Base-by-base conservation (phyloP, 1,140 invertebrate genomes). In the Prorops nasuta region DNA sequence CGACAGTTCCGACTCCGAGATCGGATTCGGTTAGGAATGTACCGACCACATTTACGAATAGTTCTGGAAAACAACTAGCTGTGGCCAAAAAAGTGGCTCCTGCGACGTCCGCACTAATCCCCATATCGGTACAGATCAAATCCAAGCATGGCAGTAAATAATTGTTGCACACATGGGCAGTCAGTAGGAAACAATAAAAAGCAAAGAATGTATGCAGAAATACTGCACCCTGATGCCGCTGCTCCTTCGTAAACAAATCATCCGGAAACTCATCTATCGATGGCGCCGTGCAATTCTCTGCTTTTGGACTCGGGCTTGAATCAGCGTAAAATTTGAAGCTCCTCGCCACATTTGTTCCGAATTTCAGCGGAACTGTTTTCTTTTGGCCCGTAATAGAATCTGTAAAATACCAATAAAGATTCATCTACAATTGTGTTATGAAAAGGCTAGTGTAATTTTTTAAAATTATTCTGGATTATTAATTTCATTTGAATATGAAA, bases 21-120 rank as follows among this genome's bases (percentile, higher is more conserved):
- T 91, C 88, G 0, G 87, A 89, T 40, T 88, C 74, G 0, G 87
- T 86, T 0, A 92, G 72, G 49, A 90, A 86, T 0, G 91, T 91
- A 3, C 90, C 89, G 31, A 96, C 89, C 3, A 94, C 80, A 59
- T 92, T 93, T 15, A 91, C 92, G 67, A 94, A 95, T 20, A 96
- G 83, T 74, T 96, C 92, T 0, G 93, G 92, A 54, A 90, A 89
- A 20, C 89, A 92, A 8, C 91, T 94, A 1, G 91, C 92, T 0
- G 91, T 89, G 0, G 93, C 89, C 85, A 96, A 91, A 63, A 96
- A 95, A 0, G 92, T 96, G 0, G 92, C 92, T 0, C 91, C 92
- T 0, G 91, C 91, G 7, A 95, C 88, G 69, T 95, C 91, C 64
- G 87, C 68, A 66, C 86, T 86, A 67, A 89, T 82, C 50, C 86